These are phyloP conservation scores for Carassius carassius DNA, from an alignment of 2,113 vertebrate species.

Conservation along the genomic window DNA sequence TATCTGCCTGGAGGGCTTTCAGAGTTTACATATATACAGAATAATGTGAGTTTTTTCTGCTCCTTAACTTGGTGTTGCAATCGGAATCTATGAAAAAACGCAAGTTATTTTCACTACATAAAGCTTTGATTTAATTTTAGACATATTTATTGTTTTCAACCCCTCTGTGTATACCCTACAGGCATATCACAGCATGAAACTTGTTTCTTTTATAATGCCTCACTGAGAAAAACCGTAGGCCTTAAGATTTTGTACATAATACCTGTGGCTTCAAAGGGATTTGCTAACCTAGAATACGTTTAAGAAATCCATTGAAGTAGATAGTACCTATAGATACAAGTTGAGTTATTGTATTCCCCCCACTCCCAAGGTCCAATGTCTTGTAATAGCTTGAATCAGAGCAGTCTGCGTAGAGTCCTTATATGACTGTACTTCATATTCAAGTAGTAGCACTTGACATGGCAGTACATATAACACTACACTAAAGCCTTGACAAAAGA, in stretches of 20 bases:
- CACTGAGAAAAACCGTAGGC: constrained; percentile 7
- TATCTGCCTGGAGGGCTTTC: constrained; percentile 41
- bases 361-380: not conserved
- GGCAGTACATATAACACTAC: not conserved
- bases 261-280: not conserved
- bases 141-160: not conserved
- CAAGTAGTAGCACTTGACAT: not conserved
- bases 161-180: not conserved
- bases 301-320: not conserved
- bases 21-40: constrained; percentile 41
- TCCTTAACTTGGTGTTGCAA: not conserved
- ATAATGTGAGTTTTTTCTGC: not conserved
- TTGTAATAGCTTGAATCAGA: not conserved
- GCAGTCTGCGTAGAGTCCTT: not conserved
- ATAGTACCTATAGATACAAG: not conserved
- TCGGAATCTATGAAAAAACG: not conserved
- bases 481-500: not conserved
- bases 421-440: not conserved
- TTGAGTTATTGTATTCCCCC: not conserved
- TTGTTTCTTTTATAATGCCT: constrained; percentile 1
- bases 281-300: not conserved
- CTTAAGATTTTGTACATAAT: not conserved
- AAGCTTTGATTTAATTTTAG: not conserved
- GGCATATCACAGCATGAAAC: not conserved
- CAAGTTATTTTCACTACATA: not conserved